Conservation (phyloP, 2,113 vertebrate species). For the Abramis brama region DNA sequence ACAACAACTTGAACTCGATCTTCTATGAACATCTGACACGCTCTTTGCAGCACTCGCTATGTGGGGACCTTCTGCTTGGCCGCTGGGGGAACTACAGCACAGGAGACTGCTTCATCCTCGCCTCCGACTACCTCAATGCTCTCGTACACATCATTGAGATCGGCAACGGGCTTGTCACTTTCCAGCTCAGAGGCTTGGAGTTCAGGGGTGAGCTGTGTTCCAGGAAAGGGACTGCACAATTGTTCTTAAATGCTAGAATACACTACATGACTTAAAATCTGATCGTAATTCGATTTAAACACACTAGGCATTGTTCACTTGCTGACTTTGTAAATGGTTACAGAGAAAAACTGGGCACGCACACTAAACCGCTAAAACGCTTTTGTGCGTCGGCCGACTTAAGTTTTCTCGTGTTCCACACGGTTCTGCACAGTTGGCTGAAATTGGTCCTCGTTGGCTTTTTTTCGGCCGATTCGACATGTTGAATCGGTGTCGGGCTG, state of each 20-base stretch:
- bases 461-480: too few relatives aligned
- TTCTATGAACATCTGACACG: slow-evolving; percentile 91
- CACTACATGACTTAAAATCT: not conserved
- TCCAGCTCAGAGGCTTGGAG: slow-evolving; percentile 90
- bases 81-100: slow-evolving; percentile 90
- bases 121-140: slow-evolving; percentile 92
- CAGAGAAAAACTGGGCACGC: not conserved
- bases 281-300: too few relatives aligned
- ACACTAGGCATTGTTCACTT: not conserved
- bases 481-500: too few relatives aligned
- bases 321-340: not conserved
- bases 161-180: slow-evolving; percentile 89
- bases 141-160: slow-evolving; percentile 92
- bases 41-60: slow-evolving; percentile 89
- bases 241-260: not conserved
- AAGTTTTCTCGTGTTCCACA: too few relatives aligned
- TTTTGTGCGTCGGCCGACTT: too few relatives aligned
- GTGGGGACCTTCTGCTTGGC: slow-evolving; percentile 87
- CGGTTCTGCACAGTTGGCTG: too few relatives aligned
- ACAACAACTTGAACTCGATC: slow-evolving; percentile 92
- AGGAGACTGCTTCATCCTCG: slow-evolving; percentile 90
- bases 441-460: too few relatives aligned
- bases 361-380: not conserved
- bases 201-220: slow-evolving; percentile 81
- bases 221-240: not conserved